Evolutionary conservation across 2,797 vertebrate species (phyloP).

Genomic region (Falco biarmicus): DNA sequence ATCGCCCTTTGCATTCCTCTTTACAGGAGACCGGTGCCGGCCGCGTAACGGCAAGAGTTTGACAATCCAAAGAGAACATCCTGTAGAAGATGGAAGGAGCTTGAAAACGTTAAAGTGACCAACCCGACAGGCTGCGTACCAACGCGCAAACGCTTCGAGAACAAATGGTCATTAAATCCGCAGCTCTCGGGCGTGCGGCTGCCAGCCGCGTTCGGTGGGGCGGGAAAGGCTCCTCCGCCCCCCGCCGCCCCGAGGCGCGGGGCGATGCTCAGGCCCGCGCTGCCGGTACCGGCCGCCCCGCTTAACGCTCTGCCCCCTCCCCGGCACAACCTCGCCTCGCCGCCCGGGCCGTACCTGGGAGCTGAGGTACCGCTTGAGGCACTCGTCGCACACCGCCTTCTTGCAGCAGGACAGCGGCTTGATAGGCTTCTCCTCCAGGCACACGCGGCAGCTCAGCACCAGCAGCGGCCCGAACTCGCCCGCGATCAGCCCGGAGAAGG

Average conservation of each 20-base stretch:
- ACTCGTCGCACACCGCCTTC: constrained; percentile 93
- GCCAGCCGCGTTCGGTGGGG: neutral
- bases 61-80: neutral
- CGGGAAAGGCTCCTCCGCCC: neutral
- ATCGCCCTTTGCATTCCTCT: accelerated
- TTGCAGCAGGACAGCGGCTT: constrained; percentile 91
- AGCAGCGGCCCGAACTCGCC: constrained; percentile 75
- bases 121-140: neutral
- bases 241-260: accelerated
- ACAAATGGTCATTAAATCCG: accelerated
- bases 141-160: neutral
- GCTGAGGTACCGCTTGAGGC: constrained; percentile 89
- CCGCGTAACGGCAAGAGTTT: neutral
- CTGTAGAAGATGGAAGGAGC: neutral
- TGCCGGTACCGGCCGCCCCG: no score
- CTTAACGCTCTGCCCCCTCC: no score
- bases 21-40: no score
- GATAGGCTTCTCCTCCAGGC: constrained; percentile 90
- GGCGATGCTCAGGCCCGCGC: neutral
- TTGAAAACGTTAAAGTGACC: neutral
- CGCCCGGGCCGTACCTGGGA: constrained; percentile 48
- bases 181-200: neutral
- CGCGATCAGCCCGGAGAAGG: constrained; percentile 75
- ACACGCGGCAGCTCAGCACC: constrained; percentile 89
- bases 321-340: accelerated